Evolutionary conservation across 2,888 invertebrate genomes (phyloP).

Genomic region (Epinotia demarniana): DNA sequence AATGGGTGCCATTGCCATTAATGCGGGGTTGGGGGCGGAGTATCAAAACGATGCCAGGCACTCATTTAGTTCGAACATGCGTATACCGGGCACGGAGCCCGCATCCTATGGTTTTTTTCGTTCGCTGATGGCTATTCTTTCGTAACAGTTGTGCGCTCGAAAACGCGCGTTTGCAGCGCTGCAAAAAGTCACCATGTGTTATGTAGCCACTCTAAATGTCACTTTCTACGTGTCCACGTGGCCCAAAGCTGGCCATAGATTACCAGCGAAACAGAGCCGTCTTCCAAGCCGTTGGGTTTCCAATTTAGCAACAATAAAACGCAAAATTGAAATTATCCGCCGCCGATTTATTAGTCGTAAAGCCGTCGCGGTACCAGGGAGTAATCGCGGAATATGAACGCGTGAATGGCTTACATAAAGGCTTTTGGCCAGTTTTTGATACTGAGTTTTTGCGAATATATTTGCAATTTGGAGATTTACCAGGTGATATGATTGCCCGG

Average conservation of each 20-base stretch:
- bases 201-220: neutral
- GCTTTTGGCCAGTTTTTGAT: neutral
- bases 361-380: slow-evolving; percentile 26
- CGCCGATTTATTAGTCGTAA: slow-evolving; percentile 44
- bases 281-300: slow-evolving; percentile 45
- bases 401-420: slow-evolving; percentile 15
- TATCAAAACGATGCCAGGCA: too few relatives aligned
- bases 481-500: neutral
- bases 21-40: too few relatives aligned
- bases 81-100: too few relatives aligned
- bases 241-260: slow-evolving; percentile 28
- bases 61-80: too few relatives aligned
- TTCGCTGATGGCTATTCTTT: too few relatives aligned
- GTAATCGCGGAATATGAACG: slow-evolving; percentile 34
- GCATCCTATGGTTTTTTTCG: too few relatives aligned
- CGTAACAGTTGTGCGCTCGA: too few relatives aligned
- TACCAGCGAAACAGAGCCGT: slow-evolving; percentile 41
- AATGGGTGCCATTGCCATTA: too few relatives aligned
- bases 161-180: too few relatives aligned
- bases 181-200: too few relatives aligned
- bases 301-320: slow-evolving; percentile 46
- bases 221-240: neutral
- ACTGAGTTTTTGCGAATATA: neutral
- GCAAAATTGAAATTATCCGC: slow-evolving; percentile 45
- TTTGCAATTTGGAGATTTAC: neutral